A percentile compares a stretch with the other conserved stretches of the same genome.
Evolutionary conservation across 2,888 invertebrate species (phyloP).

Genomic region (Nemoura dubitans): DNA sequence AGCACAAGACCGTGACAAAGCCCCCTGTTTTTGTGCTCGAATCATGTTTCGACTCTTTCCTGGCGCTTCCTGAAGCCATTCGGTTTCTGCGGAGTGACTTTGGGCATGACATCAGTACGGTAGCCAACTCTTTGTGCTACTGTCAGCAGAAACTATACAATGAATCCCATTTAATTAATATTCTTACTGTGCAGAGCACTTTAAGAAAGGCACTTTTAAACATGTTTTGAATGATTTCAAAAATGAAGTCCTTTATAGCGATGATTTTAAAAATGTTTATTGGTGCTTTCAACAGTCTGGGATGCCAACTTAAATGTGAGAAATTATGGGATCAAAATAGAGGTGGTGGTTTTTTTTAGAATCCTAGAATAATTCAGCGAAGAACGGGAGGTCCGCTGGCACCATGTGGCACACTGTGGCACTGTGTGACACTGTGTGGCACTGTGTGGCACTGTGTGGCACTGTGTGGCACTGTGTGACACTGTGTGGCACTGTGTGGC

Average conservation of each 20-base stretch:
- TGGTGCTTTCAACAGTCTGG: slow-evolving; percentile 32
- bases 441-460: no score
- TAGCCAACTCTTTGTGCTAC: neutral
- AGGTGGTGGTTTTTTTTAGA: neutral
- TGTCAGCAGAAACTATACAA: neutral
- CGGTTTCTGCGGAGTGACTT: neutral
- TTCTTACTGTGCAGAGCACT: neutral
- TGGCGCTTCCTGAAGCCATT: neutral
- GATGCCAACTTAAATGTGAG: neutral
- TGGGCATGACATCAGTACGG: neutral
- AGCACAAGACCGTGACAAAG: neutral
- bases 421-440: no score
- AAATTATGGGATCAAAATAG: neutral
- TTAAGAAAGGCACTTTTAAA: slow-evolving; percentile 35
- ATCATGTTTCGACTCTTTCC: neutral
- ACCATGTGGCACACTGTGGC: neutral
- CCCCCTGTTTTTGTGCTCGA: neutral
- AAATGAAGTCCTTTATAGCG: neutral
- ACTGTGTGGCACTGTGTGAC: no score
- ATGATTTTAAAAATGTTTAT: slow-evolving; percentile 40
- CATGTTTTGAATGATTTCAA: slow-evolving; percentile 37
- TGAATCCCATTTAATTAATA: neutral
- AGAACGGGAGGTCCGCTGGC: neutral
- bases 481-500: no score
- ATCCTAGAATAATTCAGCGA: neutral